Conservation (phyloP, 2,797 vertebrate genomes). For the Eupleurogrammus muticus region DNA sequence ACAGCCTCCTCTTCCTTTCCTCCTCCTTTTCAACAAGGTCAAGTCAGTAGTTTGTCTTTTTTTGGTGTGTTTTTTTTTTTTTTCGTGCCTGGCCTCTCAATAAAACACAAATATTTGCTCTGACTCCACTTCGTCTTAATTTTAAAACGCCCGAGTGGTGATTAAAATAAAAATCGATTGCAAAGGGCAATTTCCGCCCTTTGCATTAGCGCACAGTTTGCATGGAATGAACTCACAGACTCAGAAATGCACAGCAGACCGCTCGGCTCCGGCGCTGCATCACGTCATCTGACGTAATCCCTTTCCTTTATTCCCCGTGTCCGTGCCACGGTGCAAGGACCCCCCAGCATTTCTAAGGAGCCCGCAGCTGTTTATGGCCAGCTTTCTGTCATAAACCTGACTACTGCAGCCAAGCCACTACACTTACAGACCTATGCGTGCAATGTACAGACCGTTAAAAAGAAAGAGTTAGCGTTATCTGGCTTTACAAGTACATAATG, state of each 20-base stretch:
- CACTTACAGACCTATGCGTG: not conserved
- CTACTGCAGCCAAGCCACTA: too few species aligned
- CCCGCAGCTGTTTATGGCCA: not conserved
- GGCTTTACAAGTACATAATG: not conserved
- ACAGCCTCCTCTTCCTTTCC: not conserved
- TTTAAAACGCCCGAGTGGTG: conserved; percentile 4
- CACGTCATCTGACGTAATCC: conserved; percentile 2
- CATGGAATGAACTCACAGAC: conserved; percentile 16
- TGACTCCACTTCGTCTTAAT: not conserved
- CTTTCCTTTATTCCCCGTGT: not conserved
- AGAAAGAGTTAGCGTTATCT: not conserved
- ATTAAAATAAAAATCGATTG: conserved; percentile 6
- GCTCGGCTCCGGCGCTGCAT: not conserved
- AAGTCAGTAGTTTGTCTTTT: conserved; percentile 10
- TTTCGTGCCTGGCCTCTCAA: not conserved
- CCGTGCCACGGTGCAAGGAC: conserved; percentile 2
- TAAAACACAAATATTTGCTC: conserved; percentile 11
- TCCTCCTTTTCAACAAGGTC: conserved; percentile 1
- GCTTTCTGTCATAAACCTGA: not conserved
- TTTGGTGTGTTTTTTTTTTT: not conserved
- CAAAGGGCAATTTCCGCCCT: not conserved
- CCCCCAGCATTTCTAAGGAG: not conserved
- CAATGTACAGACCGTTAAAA: not conserved
- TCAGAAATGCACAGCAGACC: conserved; percentile 5
- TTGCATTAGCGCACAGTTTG: conserved; percentile 12